phyloP scores from a whole-genome alignment of 2,888 invertebrate species.

The Brachynemurus nebulosus region DNA sequence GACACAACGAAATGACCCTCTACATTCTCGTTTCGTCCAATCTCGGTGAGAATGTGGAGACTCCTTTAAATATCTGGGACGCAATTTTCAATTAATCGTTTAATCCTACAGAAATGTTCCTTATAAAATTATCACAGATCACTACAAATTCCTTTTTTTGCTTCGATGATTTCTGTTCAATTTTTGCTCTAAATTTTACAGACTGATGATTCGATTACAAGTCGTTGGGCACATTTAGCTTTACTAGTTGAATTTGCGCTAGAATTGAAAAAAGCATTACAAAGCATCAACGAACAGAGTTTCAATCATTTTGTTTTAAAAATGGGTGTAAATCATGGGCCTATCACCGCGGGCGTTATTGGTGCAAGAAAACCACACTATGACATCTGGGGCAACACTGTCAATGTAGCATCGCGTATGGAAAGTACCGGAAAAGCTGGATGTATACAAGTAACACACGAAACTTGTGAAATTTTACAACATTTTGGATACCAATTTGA shows the following conservation, averaged over 20 bases:
- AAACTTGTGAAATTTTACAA: constrained; percentile 79
- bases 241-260: constrained; percentile 81
- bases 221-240: constrained; percentile 74
- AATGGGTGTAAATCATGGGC: constrained; percentile 92
- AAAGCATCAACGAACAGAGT: constrained; percentile 86
- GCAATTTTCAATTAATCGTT: too few species aligned
- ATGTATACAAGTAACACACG: constrained; percentile 90
- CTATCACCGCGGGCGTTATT: constrained; percentile 90
- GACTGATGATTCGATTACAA: constrained; percentile 56
- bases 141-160: too few species aligned
- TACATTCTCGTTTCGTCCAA: too few species aligned
- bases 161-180: too few species aligned
- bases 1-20: too few species aligned
- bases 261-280: constrained; percentile 78
- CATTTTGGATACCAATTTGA: constrained; percentile 86
- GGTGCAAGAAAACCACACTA: constrained; percentile 92
- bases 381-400: constrained; percentile 95
- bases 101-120: too few species aligned
- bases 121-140: too few species aligned
- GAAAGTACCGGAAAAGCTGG: constrained; percentile 95
- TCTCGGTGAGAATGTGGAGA: too few species aligned
- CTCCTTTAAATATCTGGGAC: too few species aligned
- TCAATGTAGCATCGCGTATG: constrained; percentile 95
- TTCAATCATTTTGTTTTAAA: constrained; percentile 90
- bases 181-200: too few species aligned